Conservation (phyloP, 1,140 invertebrate genomes). For the Atta cephalotes region DNA sequence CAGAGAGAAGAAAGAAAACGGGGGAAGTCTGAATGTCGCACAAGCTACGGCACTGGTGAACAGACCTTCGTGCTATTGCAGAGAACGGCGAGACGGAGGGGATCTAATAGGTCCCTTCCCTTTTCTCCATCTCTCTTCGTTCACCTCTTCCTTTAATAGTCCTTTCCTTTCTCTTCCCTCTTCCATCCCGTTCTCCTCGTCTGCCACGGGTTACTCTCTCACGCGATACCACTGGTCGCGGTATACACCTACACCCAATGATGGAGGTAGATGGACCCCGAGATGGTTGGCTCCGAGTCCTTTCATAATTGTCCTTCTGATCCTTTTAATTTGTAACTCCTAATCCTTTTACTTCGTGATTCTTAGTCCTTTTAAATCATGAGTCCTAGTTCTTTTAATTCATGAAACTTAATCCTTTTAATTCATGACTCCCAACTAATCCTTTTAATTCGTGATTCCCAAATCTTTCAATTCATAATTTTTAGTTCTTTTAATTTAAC, state of each 20-base stretch:
- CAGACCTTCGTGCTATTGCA: slow-evolving; percentile 44
- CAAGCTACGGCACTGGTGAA: slow-evolving; percentile 58
- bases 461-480: not conserved
- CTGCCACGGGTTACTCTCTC: slow-evolving; percentile 74
- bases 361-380: not conserved
- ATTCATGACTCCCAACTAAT: too few relatives aligned
- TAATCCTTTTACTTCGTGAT: not conserved
- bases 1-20: not conserved
- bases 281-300: not conserved
- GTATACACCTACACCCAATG: slow-evolving; percentile 70
- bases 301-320: slow-evolving; percentile 11
- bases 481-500: not conserved
- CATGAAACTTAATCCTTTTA: too few relatives aligned
- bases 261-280: slow-evolving; percentile 43
- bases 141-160: slow-evolving; percentile 32
- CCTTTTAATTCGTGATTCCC: not conserved
- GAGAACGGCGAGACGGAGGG: slow-evolving; percentile 55
- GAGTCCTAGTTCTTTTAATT: not conserved
- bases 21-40: not conserved
- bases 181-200: slow-evolving; percentile 37
- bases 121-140: slow-evolving; percentile 54
- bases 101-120: slow-evolving; percentile 75
- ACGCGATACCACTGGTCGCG: slow-evolving; percentile 73
- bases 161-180: slow-evolving; percentile 33
- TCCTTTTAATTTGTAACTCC: not conserved